Conservation (phyloP, 2,113 vertebrate genomes). For the Himantopus leucocephalus region DNA sequence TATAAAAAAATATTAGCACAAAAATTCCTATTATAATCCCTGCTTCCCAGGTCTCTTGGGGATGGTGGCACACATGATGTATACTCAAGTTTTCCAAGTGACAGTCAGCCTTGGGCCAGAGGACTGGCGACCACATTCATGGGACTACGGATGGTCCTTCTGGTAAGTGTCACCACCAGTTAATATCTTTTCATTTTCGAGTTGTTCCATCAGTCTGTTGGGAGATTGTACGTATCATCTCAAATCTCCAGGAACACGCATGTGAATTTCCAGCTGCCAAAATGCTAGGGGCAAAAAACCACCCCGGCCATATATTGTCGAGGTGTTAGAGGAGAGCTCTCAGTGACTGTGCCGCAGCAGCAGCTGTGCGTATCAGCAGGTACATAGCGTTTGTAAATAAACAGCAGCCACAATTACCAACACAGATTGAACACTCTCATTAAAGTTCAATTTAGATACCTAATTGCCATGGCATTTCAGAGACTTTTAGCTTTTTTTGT, state of each 20-base stretch:
- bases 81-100: slow-evolving; percentile 95
- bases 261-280: background rate
- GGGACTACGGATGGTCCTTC: slow-evolving; percentile 96
- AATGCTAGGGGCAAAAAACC: background rate
- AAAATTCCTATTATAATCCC: background rate
- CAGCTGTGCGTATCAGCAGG: slow-evolving; percentile 25
- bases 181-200: background rate
- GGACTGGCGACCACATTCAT: slow-evolving; percentile 92
- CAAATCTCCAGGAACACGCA: background rate
- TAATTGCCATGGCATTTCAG: slow-evolving; percentile 60
- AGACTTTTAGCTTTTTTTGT: background rate
- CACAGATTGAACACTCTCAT: slow-evolving; percentile 57
- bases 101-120: slow-evolving; percentile 91
- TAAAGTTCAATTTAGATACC: slow-evolving; percentile 56
- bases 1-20: background rate
- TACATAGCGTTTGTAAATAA: slow-evolving; percentile 33
- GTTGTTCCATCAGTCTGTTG: background rate
- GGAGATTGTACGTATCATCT: background rate
- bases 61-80: slow-evolving; percentile 97
- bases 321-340: background rate
- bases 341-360: background rate
- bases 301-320: rapidly evolving
- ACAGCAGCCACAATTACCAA: slow-evolving; percentile 49
- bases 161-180: slow-evolving; percentile 77
- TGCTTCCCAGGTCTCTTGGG: slow-evolving; percentile 85